Evolutionary conservation across 2,888 invertebrate species (phyloP), one percentile per base, ranked within the genome.

Genomic region (Liodrosophila aerea): DNA sequence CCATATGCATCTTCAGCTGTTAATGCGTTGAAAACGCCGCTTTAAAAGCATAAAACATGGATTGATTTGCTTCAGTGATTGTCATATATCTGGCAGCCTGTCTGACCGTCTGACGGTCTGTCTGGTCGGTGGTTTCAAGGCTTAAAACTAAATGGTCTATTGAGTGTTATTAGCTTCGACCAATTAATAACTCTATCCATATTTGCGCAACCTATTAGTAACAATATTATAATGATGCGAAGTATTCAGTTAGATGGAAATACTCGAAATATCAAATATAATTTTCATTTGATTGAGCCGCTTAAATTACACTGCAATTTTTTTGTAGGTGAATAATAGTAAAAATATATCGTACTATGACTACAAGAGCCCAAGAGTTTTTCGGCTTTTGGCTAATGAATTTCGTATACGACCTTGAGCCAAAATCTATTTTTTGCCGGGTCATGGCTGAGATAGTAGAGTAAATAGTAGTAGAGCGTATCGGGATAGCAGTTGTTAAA

Each of bases 21-120:
- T 72, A 64, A 67, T 54, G 50, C 63, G 63, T 40, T 43, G 49
- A 45, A 71, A 54, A 59, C 49, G 61, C 33, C 31, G n/a, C 5
- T 22, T 22, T 22, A 4, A 22, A 4, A 22, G 5, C 22, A 2
- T 5, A 22, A 22, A 22, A 22, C 22, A 22, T 22, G n/a, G n/a
- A n/a, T n/a, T n/a, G n/a, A n/a, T n/a, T n/a, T n/a, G n/a, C n/a
- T n/a, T n/a, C n/a, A n/a, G n/a, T n/a, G n/a, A 22, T 4, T 22
- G 5, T 22, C 5, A 22, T 22, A 22, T 22, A 4, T 22, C 2
- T 22, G 22, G 5, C 5, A 39, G 16, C 18, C 18, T 15, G 37
- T 15, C 15, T 12, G 7, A 13, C 18, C 4, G 37, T 5, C 37
- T 5, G 22, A 4, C 22, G 3, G 22, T 5, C 22, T 22, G 22